Percentiles rank a stretch among this genome's conserved stretches.
Conservation (phyloP, 2,797 vertebrate genomes). For the Poecile montanus region DNA sequence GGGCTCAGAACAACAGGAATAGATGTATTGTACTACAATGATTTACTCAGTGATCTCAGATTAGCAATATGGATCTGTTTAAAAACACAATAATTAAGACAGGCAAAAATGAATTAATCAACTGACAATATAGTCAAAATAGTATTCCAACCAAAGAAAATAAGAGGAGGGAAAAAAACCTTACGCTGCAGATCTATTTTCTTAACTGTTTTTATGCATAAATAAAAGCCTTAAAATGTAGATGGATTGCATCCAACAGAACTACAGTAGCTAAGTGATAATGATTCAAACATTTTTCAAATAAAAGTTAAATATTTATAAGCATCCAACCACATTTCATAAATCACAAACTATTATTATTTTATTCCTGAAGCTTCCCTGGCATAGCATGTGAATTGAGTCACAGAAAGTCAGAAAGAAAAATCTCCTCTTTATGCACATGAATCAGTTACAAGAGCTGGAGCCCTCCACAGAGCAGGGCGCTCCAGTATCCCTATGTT, state of each 20-base stretch:
- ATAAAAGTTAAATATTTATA: constrained; percentile 87
- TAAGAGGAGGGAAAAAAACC: constrained; percentile 42
- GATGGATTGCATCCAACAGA: constrained; percentile 81
- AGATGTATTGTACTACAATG: constrained; percentile 68
- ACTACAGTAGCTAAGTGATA: constrained; percentile 85
- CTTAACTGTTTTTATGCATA: constrained; percentile 80
- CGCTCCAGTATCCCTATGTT: constrained; percentile 54
- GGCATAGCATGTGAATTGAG: constrained; percentile 75
- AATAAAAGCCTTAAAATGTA: constrained; percentile 82
- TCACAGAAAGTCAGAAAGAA: constrained; percentile 75
- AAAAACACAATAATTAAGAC: constrained; percentile 80
- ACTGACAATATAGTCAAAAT: constrained; percentile 72
- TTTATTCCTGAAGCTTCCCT: constrained; percentile 82
- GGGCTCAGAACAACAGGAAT: constrained; percentile 46
- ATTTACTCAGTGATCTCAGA: constrained; percentile 79
- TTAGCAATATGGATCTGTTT: constrained; percentile 80
- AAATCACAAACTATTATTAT: constrained; percentile 86
- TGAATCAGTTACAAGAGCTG: constrained; percentile 74
- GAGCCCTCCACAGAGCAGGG: constrained; percentile 68
- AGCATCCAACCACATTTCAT: constrained; percentile 83
- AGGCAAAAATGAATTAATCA: constrained; percentile 79
- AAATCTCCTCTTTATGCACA: constrained; percentile 74
- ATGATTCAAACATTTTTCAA: constrained; percentile 86
- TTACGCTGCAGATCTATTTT: constrained; percentile 75
- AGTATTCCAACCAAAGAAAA: constrained; percentile 71